Percentiles rank a stretch among this genome's conserved stretches.
Conservation (phyloP, 2,113 vertebrate species). For the Elgaria multicarinata region DNA sequence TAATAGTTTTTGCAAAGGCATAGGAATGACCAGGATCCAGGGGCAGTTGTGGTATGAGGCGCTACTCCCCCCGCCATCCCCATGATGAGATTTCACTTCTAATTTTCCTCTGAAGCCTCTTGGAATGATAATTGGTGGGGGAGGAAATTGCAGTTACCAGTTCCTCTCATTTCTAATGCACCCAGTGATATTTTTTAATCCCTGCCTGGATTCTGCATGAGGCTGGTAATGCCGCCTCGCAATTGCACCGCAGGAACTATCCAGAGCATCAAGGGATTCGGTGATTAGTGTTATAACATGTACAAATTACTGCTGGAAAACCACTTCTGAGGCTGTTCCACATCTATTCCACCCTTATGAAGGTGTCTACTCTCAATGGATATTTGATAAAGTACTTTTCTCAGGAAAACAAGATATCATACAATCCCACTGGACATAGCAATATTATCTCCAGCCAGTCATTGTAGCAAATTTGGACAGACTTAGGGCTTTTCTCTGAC, state of each 20-base stretch:
- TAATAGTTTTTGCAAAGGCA: neutral
- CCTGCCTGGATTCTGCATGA: slow-evolving; percentile 20
- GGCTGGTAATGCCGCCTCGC: slow-evolving; percentile 7
- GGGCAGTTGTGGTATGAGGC: neutral
- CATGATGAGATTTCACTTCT: neutral
- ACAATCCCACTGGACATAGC: neutral
- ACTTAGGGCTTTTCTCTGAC: neutral
- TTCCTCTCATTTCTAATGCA: neutral
- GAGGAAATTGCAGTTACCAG: neutral
- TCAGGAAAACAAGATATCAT: neutral
- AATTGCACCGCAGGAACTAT: slow-evolving; percentile 21
- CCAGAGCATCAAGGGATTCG: slow-evolving; percentile 16
- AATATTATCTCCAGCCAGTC: neutral
- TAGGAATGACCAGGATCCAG: neutral
- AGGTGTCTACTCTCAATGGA: neutral
- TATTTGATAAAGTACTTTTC: slow-evolving; percentile 41
- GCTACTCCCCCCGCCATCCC: neutral
- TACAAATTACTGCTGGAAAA: slow-evolving; percentile 29
- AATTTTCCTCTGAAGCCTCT: neutral
- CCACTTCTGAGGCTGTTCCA: slow-evolving; percentile 9
- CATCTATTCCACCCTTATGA: slow-evolving; percentile 15
- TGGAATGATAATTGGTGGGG: neutral
- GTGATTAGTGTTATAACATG: slow-evolving; percentile 19
- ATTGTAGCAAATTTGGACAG: neutral
- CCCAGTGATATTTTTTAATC: neutral